Base-by-base conservation (phyloP, 2,113 vertebrate species). In the Nothobranchius furzeri region DNA sequence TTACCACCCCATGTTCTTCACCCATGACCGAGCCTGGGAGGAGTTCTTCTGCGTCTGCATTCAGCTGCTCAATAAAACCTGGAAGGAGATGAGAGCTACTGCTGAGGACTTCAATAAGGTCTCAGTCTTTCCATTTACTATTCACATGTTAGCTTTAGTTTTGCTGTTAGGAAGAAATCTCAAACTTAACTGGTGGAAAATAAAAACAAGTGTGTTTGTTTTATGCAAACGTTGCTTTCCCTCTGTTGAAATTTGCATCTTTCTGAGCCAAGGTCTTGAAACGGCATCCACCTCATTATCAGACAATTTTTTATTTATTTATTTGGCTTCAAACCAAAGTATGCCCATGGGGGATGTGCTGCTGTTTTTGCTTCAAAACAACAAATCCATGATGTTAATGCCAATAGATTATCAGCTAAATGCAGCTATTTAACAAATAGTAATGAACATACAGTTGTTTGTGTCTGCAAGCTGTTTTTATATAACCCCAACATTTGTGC, bases 1-100 rank as follows among this genome's bases (percentile, higher is more conserved):
- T 87, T 99, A 96, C 81, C 97, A 99, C 78, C 97, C 98, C 0
- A 99, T 99, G 97, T 99, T 99, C 92, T 99, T 99, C 67, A 99
- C 96, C 3, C 98, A 99, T 2, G 98, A 99, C 77, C 95, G 95
- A 4, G 95, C 96, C 0, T 98, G 98, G 77, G 97, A 99, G 83
- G 98, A 99, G 89, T 95, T 99, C 56, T 99, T 99, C 83, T 97
- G 96, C 45, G 93, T 99, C 88, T 98, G 97, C 84, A 98, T 99
- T 83, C 98, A 99, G 85, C 90, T 99, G 59, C 85, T 99, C 59
- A 98, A 99, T 91, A 98, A 97, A 90, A 99, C 97, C 53, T 99
- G 98, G 98, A 99, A 98, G 84, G 98, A 99, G 91, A 99, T 99
- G 98, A 94, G 98, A 64, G 98, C 98, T 0, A 99, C 96, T 2